Conservation (phyloP, 2,888 invertebrate species). For the Noctua janthina region DNA sequence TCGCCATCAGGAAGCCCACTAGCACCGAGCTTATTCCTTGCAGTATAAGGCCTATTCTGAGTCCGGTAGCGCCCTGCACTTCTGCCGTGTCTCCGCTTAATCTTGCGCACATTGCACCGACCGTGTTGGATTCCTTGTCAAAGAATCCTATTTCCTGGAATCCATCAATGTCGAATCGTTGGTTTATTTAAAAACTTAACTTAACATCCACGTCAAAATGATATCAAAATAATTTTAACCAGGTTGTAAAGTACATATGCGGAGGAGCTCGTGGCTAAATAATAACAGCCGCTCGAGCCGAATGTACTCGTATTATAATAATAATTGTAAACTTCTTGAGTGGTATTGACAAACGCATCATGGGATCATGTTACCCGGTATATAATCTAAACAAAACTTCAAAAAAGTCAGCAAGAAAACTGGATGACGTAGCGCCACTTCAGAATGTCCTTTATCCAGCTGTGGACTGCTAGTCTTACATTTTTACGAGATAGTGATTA, state of each 20-base stretch:
- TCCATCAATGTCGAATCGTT: neutral
- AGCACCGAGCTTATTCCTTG: constrained; percentile 91
- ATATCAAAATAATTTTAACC: no score
- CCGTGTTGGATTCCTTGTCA: constrained; percentile 91
- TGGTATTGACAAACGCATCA: neutral
- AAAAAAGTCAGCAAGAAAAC: neutral
- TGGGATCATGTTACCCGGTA: neutral
- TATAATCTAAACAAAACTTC: neutral
- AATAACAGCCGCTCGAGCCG: neutral
- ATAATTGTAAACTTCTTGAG: neutral
- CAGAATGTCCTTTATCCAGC: neutral
- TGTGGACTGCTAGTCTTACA: neutral
- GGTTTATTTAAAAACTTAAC: neutral
- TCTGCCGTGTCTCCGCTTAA: constrained; percentile 92
- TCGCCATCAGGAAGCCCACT: constrained; percentile 90
- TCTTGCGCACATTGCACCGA: constrained; percentile 91
- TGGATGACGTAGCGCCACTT: neutral
- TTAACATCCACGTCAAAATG: no score
- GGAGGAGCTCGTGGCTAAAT: neutral
- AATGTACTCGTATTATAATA: neutral
- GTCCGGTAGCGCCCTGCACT: constrained; percentile 92
- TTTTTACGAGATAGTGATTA: neutral
- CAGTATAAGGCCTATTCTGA: constrained; percentile 90
- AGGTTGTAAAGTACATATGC: neutral
- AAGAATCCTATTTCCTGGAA: constrained; percentile 91